These are phyloP conservation scores for Sternotherus odoratus DNA, from an alignment of 2,797 vertebrate genomes.

Conservation along the genomic window DNA sequence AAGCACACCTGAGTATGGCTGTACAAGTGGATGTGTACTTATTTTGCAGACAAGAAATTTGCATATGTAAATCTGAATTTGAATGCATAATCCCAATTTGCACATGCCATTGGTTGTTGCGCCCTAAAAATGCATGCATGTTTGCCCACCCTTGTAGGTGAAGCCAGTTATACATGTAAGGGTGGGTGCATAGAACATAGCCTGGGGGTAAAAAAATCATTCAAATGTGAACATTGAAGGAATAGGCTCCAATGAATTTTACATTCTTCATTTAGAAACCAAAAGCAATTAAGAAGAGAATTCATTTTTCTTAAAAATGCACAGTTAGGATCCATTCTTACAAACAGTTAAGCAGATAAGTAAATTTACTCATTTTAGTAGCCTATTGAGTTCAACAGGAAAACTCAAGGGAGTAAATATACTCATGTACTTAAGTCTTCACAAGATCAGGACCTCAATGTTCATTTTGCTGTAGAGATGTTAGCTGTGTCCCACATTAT, in stretches of 20 bases:
- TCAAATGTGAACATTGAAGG: neutral
- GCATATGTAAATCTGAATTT: constrained; percentile 13
- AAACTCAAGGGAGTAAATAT: neutral
- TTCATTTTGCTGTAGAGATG: neutral
- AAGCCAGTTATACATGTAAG: neutral
- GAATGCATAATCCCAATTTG: neutral
- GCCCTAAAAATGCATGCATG: neutral
- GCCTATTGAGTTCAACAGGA: neutral
- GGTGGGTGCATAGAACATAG: neutral
- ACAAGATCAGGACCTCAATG: neutral
- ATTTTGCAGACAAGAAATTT: constrained; percentile 26
- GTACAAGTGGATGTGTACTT: neutral
- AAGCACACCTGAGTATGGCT: neutral
- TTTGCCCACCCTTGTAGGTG: neutral
- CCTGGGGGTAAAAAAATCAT: neutral
- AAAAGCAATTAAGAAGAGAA: neutral
- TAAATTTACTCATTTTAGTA: neutral
- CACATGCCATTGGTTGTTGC: neutral
- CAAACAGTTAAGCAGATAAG: neutral
- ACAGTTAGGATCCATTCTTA: neutral
- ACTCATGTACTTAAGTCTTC: neutral
- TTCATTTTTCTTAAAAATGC: neutral
- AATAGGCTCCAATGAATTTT: neutral
- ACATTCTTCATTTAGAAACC: neutral
- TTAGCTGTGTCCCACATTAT: neutral